phyloP scores from a whole-genome alignment of 2,113 vertebrate genomes.

The Epinephelus cyanopodus region DNA sequence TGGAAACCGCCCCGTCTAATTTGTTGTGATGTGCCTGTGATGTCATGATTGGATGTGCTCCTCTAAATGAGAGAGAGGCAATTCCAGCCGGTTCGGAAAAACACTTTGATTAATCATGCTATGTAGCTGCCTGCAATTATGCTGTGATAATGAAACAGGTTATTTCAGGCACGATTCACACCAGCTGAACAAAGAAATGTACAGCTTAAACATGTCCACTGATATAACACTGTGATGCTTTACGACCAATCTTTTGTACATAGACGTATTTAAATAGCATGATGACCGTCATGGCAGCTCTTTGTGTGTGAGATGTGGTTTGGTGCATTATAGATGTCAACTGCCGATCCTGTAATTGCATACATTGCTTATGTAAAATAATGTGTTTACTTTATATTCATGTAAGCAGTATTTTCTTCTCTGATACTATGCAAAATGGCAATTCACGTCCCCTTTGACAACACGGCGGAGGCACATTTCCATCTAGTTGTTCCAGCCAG shows the following conservation, averaged over 20 bases:
- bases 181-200: conserved; percentile 9
- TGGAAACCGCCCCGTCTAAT: conserved; percentile 68
- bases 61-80: conserved; percentile 57
- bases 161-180: conserved; percentile 49
- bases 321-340: neutral
- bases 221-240: neutral
- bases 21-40: conserved; percentile 77
- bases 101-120: conserved; percentile 68
- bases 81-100: conserved; percentile 49
- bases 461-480: neutral
- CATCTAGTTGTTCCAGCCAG: conserved; percentile 17
- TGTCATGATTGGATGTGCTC: conserved; percentile 73
- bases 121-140: conserved; percentile 66
- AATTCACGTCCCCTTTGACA: conserved; percentile 21
- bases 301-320: neutral
- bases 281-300: neutral
- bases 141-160: conserved; percentile 52
- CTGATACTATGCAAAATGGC: conserved; percentile 31
- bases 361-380: conserved; percentile 1
- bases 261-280: neutral
- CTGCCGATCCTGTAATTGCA: neutral
- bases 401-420: neutral
- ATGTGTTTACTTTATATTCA: neutral
- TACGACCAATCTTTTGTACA: neutral
- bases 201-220: neutral